A percentile compares a stretch with the other conserved stretches of the same genome.
phyloP scores from a whole-genome alignment of 2,888 invertebrate genomes.

The Perithous albicinctus region DNA sequence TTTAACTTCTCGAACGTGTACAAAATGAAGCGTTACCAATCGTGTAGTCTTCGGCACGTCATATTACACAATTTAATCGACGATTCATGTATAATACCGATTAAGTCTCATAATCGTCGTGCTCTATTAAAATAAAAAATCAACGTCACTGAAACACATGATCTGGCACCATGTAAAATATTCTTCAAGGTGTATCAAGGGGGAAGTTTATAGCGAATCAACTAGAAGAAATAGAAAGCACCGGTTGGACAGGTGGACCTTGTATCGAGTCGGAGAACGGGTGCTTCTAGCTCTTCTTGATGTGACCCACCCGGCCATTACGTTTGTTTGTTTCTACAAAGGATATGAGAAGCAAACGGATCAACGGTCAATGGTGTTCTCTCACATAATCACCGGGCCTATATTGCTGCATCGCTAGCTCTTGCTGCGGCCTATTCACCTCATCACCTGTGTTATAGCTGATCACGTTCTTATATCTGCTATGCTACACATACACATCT shows the following conservation, averaged over 20 bases:
- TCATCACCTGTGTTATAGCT: conserved; percentile 39
- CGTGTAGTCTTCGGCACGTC: too few species aligned
- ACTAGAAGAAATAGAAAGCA: conserved; percentile 34
- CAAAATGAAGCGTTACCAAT: too few species aligned
- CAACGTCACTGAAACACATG: too few species aligned
- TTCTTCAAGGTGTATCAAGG: background rate
- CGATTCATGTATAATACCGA: too few species aligned
- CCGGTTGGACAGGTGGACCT: conserved; percentile 46
- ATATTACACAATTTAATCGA: too few species aligned
- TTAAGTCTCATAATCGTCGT: too few species aligned
- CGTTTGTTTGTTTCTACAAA: conserved; percentile 65
- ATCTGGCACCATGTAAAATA: background rate
- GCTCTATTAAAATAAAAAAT: too few species aligned
- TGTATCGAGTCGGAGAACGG: conserved; percentile 11
- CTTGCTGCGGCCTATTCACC: background rate
- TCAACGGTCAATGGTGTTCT: conserved; percentile 52
- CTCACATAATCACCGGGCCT: conserved; percentile 51
- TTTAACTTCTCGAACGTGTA: too few species aligned
- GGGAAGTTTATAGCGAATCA: background rate
- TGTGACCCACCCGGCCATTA: conserved; percentile 59
- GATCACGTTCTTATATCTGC: conserved; percentile 15
- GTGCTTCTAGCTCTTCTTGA: background rate
- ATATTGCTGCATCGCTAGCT: background rate
- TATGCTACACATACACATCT: background rate
- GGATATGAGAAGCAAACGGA: conserved; percentile 44